phyloP scores from a whole-genome alignment of 2,888 invertebrate genomes.

The Furcula furcula region DNA sequence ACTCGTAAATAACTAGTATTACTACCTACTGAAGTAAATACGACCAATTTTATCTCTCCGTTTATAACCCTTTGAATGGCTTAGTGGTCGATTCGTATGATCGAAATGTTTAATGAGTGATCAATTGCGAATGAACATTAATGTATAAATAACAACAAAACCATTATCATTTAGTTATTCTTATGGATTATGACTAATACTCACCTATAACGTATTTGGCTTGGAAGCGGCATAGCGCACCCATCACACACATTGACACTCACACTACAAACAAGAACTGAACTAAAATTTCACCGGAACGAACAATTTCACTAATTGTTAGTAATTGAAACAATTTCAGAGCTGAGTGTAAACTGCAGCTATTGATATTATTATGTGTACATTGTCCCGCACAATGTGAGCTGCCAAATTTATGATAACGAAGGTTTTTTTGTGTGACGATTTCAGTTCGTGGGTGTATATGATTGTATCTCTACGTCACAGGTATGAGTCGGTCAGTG shows the following conservation, averaged over 20 bases:
- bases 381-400: conserved; percentile 19
- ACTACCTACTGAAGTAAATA: too few relatives aligned
- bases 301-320: conserved; percentile 29
- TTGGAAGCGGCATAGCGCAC: conserved; percentile 72
- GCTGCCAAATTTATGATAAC: conserved; percentile 32
- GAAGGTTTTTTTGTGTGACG: conserved; percentile 13
- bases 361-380: conserved; percentile 18
- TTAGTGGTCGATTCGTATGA: too few relatives aligned
- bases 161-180: too few relatives aligned
- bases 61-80: too few relatives aligned
- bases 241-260: conserved; percentile 68
- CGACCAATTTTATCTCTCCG: too few relatives aligned
- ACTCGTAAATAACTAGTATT: too few relatives aligned
- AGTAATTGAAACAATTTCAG: conserved; percentile 25
- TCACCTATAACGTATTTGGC: conserved; percentile 74
- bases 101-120: too few relatives aligned
- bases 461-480: conserved; percentile 25
- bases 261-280: conserved; percentile 9
- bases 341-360: conserved; percentile 19
- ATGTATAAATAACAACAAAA: too few relatives aligned
- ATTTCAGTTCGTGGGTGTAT: conserved; percentile 19
- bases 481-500: conserved; percentile 26
- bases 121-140: too few relatives aligned
- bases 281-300: conserved; percentile 21
- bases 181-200: too few relatives aligned